Evolutionary conservation across 1,140 invertebrate species (phyloP).

Genomic region (Idris sp.): DNA sequence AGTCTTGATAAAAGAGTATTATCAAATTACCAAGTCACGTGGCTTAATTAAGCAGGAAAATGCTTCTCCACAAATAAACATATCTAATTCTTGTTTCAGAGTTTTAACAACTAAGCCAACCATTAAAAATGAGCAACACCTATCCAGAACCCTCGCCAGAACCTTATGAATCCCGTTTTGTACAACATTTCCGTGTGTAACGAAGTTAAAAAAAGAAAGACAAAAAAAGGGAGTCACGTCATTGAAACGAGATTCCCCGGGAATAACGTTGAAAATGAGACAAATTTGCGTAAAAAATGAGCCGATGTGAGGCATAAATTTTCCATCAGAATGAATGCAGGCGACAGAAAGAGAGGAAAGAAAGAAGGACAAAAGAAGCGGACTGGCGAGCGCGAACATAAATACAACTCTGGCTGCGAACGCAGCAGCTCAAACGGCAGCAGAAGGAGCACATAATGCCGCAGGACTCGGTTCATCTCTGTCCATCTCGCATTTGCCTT

Average conservation of each 20-base stretch:
- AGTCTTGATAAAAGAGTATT: no score
- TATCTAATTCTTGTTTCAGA: not conserved
- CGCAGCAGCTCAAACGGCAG: constrained; percentile 35
- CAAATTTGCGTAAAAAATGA: constrained; percentile 61
- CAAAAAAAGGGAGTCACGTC: constrained; percentile 3
- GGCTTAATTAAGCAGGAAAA: constrained; percentile 15
- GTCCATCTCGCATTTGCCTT: constrained; percentile 36
- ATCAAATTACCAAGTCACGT: not conserved
- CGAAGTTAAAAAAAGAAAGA: constrained; percentile 22
- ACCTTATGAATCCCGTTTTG: no score
- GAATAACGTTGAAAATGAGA: constrained; percentile 58
- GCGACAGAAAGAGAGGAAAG: not conserved
- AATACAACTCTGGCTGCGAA: constrained; percentile 17
- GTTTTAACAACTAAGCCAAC: constrained; percentile 7
- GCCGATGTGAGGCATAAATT: constrained; percentile 58
- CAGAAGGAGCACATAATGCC: constrained; percentile 40
- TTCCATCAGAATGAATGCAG: constrained; percentile 50
- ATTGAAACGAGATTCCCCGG: constrained; percentile 33
- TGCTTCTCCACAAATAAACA: constrained; percentile 13
- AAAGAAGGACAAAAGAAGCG: constrained; percentile 13
- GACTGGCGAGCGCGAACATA: constrained; percentile 21
- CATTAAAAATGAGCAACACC: constrained; percentile 10
- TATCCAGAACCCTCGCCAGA: constrained; percentile 13
- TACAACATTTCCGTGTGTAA: constrained; percentile 15
- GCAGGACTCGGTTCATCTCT: constrained; percentile 32